Evolutionary conservation across 2,888 invertebrate species (phyloP), one percentile per base, ranked within the genome.

Genomic region (Mythimna lalbum): DNA sequence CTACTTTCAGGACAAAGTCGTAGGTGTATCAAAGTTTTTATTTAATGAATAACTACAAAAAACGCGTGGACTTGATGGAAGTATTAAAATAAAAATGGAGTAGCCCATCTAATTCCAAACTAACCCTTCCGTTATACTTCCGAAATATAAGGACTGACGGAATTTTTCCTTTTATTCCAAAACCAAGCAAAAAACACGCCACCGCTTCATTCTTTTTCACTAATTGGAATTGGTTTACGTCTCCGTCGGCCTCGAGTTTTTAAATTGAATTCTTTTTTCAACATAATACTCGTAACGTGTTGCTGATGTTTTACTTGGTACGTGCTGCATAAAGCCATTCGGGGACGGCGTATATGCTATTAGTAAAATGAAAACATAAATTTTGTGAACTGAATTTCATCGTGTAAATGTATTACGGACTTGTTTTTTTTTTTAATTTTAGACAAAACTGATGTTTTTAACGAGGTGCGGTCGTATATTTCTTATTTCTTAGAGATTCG

Each of bases 221-320:
- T 84, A 84, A 84, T 82, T 84, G 84, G 73, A 82, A 81, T 79
- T 73, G 74, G 75, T 73, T 72, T 67, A 67, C 78, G 74, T 81
- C 69, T 78, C 67, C 82, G 62, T 65, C 74, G 66, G 78, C 78
- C 78, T 73, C 78, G 67, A 69, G 57, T 80, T 80, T 75, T 71
- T 72, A 82, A 80, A 82, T 77, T 73, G 73, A 73, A 80, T 82
- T 82, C 66, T 66, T 77, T 78, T 78, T 69, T 75, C 53, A 53
- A 76, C 80, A 82, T 43, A 43, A 43, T 43, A 43, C 43, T 72
- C 82, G 69, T 56, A 69, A 73, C 66, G 76, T 80, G 62, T 63
- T 52, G 63, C 63, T 69, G 66, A 68, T 81, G 69, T 82, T 73
- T 82, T 75, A 71, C 69, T 74, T 27, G 59, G 56, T 71, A 69